Evolutionary conservation across 2,888 invertebrate genomes (phyloP).

Genomic region (Pristionchus fissidentatus): DNA sequence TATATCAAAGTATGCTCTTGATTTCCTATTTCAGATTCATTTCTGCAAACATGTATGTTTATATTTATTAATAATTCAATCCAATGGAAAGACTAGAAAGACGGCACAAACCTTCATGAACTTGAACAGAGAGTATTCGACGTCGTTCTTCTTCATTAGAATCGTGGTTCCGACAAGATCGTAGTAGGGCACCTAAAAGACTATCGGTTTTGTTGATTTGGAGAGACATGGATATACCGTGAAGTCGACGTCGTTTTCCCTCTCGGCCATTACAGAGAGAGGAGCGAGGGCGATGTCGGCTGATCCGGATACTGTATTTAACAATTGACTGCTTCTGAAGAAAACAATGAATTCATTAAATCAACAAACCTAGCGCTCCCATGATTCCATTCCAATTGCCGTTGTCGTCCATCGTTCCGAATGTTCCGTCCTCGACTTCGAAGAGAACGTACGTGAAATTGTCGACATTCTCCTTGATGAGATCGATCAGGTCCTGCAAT

Average conservation of each 20-base stretch:
- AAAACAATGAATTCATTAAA: neutral
- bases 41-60: neutral
- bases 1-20: neutral
- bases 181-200: slow-evolving; percentile 89
- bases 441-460: slow-evolving; percentile 92
- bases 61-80: neutral
- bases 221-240: slow-evolving; percentile 78
- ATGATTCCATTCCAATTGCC: slow-evolving; percentile 88
- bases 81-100: neutral
- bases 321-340: neutral
- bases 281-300: slow-evolving; percentile 95
- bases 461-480: slow-evolving; percentile 84
- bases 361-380: slow-evolving; percentile 76
- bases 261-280: slow-evolving; percentile 95
- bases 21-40: too few species aligned
- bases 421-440: slow-evolving; percentile 84
- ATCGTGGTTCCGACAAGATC: slow-evolving; percentile 97
- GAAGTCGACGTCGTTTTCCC: slow-evolving; percentile 96
- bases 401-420: slow-evolving; percentile 90
- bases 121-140: slow-evolving; percentile 93
- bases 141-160: slow-evolving; percentile 90
- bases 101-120: slow-evolving; percentile 87
- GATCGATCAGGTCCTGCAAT: slow-evolving; percentile 85
- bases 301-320: slow-evolving; percentile 59
- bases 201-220: slow-evolving; percentile 75